These are phyloP conservation scores for Acipenser ruthenus DNA, from an alignment of 2,797 vertebrate species.

Conservation along the genomic window DNA sequence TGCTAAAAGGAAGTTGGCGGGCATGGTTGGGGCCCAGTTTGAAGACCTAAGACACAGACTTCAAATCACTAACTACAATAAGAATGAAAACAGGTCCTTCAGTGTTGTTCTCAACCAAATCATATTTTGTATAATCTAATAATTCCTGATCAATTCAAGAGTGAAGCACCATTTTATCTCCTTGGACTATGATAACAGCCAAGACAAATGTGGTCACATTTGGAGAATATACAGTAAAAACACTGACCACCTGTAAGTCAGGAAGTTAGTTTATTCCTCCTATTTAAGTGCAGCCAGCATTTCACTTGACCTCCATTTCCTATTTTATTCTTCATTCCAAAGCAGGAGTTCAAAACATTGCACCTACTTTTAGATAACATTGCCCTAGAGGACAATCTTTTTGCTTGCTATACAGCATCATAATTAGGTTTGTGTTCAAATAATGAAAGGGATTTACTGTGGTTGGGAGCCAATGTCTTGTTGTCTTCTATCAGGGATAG, in stretches of 20 bases:
- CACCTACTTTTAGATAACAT: not conserved
- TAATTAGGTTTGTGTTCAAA: slow-evolving; percentile 34
- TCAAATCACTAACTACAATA: too few species aligned
- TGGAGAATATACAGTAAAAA: too few species aligned
- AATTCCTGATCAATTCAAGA: too few species aligned
- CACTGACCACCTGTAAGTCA: slow-evolving; percentile 18
- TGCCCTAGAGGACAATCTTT: not conserved
- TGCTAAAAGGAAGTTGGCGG: too few species aligned
- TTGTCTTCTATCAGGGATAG: not conserved
- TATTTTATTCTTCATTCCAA: not conserved
- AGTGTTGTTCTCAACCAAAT: too few species aligned
- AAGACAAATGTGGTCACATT: too few species aligned
- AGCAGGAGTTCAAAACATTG: not conserved
- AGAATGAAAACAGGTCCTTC: too few species aligned
- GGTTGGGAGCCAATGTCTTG: slow-evolving; percentile 34
- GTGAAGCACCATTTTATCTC: too few species aligned
- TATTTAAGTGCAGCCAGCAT: not conserved
- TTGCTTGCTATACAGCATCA: slow-evolving; percentile 33
- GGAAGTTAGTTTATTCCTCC: slow-evolving; percentile 17
- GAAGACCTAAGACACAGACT: too few species aligned
- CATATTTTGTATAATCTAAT: too few species aligned
- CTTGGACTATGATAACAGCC: too few species aligned
- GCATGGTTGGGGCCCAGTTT: too few species aligned
- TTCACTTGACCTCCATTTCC: slow-evolving; percentile 15
- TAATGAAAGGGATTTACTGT: slow-evolving; percentile 36